Conservation (phyloP, 2,888 invertebrate genomes). For the Tuberolachnus salignus region DNA sequence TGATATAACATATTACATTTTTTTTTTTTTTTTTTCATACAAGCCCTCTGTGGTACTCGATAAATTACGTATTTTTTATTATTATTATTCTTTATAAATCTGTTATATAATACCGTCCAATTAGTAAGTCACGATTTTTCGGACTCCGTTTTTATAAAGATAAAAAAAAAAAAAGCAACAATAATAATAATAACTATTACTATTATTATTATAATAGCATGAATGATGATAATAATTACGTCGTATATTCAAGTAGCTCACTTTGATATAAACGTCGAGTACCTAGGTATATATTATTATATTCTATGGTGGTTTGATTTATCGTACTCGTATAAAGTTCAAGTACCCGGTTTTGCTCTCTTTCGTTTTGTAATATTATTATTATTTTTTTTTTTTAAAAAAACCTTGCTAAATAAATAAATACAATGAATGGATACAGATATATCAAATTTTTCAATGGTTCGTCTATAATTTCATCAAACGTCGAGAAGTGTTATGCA, state of each 20-base stretch:
- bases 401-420: too few species aligned
- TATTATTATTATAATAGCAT: conserved; percentile 33
- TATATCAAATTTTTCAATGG: too few species aligned
- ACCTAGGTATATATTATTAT: too few species aligned
- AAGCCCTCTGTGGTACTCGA: conserved; percentile 7
- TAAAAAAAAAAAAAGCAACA: conserved; percentile 20
- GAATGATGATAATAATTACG: conserved; percentile 51
- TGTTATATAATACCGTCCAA: conserved; percentile 40
- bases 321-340: background rate
- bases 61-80: conserved; percentile 44
- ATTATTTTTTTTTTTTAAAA: too few species aligned
- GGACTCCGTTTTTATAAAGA: conserved; percentile 24
- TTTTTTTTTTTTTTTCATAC: background rate
- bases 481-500: too few species aligned
- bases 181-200: conserved; percentile 19
- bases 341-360: background rate
- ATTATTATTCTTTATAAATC: background rate
- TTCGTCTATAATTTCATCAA: too few species aligned
- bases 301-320: background rate
- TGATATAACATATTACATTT: conserved; percentile 26
- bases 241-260: conserved; percentile 26
- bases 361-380: background rate
- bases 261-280: background rate
- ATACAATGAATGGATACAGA: too few species aligned
- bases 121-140: conserved; percentile 54